phyloP scores from a whole-genome alignment of 2,888 invertebrate genomes.

The Syrphus vitripennis region DNA sequence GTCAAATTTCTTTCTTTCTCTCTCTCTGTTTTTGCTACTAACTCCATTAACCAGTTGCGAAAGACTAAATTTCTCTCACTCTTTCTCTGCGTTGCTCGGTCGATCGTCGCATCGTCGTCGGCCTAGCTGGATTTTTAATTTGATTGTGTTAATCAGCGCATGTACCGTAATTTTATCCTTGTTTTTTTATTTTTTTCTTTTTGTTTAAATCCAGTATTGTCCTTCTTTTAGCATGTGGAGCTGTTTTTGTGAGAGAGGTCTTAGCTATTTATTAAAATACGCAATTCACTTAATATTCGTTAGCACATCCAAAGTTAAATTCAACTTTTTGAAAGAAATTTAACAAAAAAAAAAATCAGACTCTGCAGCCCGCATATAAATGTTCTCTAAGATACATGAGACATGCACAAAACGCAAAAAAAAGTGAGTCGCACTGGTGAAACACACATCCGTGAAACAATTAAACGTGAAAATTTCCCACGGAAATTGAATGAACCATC shows the following conservation, averaged over 20 bases:
- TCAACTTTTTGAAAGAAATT: slow-evolving; percentile 33
- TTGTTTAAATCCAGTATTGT: not conserved
- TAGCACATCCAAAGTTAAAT: not conserved
- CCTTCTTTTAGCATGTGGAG: not conserved
- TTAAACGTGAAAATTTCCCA: slow-evolving; percentile 69
- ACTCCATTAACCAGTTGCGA: slow-evolving; percentile 41
- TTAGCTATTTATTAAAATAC: slow-evolving; percentile 44
- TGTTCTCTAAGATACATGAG: slow-evolving; percentile 27
- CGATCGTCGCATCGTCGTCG: too few species aligned
- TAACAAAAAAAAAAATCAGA: not conserved
- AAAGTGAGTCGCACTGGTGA: not conserved
- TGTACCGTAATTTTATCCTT: slow-evolving; percentile 12
- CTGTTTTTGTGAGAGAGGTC: not conserved
- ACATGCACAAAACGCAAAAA: not conserved
- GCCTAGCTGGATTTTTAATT: slow-evolving; percentile 10
- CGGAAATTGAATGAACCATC: slow-evolving; percentile 69
- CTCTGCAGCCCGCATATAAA: slow-evolving; percentile 43
- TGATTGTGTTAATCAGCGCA: slow-evolving; percentile 26
- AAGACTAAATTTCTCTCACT: slow-evolving; percentile 50
- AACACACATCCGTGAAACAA: slow-evolving; percentile 57
- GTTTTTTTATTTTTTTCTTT: not conserved
- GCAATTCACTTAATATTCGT: slow-evolving; percentile 40
- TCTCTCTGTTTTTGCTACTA: not conserved
- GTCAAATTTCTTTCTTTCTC: too few species aligned
- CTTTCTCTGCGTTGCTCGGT: not conserved